Evolutionary conservation across 30 jellyfish, hydroid and myxozoan genomes (phyloP).

Genomic region (Nemopilema nomurai): DNA sequence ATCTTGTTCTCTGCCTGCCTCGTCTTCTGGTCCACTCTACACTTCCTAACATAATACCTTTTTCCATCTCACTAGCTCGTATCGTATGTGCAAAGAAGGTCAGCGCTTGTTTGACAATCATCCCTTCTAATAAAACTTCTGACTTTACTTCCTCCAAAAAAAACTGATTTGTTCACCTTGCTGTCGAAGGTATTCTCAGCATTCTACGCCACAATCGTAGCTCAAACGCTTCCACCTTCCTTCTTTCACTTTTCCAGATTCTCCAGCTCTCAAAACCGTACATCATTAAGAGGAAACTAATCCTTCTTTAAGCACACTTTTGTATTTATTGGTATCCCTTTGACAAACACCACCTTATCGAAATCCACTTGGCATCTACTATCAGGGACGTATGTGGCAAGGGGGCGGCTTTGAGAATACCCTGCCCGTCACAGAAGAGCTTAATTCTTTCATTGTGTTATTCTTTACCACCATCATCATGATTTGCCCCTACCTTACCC

Average conservation of each 20-base stretch:
- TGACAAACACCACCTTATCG: no score
- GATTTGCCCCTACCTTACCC: no score
- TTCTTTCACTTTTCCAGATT: conserved; percentile 10
- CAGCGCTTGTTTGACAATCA: conserved; percentile 24
- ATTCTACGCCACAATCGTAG: background rate
- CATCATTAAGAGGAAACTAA: conserved; percentile 8
- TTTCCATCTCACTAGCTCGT: conserved; percentile 18
- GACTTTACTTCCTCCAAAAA: conserved; percentile 4
- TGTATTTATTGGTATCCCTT: background rate
- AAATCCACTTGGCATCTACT: no score
- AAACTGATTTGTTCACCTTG: conserved; percentile 1
- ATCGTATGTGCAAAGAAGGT: conserved; percentile 12
- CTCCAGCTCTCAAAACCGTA: conserved; percentile 24
- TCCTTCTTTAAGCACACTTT: conserved; percentile 6
- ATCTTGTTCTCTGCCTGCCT: no score
- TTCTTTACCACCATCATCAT: no score
- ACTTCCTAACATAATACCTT: conserved; percentile 15
- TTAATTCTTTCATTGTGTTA: no score
- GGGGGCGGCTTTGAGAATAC: no score
- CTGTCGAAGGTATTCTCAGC: conserved; percentile 11
- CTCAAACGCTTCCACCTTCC: conserved; percentile 9
- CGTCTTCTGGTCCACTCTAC: conserved; percentile 1
- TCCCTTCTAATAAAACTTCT: conserved; percentile 27
- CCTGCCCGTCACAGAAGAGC: no score
- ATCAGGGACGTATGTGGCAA: no score